phyloP scores from a whole-genome alignment of 2,113 vertebrate species.

The Verasper variegatus region DNA sequence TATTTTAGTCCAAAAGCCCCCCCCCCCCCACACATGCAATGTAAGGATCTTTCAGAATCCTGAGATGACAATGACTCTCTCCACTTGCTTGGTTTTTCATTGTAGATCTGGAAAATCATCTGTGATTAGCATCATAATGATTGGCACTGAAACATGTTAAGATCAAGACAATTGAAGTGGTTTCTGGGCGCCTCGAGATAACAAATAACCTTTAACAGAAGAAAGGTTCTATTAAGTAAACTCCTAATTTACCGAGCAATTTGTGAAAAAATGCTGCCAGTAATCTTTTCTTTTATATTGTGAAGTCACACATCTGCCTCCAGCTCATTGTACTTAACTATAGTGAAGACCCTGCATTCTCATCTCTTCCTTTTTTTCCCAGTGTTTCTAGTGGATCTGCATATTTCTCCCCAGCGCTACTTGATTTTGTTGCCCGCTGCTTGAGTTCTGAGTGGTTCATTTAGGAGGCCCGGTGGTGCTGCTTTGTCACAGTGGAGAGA shows the following conservation, averaged over 20 bases:
- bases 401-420: constrained; percentile 61
- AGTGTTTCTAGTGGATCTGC: constrained; percentile 58
- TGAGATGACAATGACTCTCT: constrained; percentile 54
- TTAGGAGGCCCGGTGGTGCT: constrained; percentile 67
- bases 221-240: constrained; percentile 73
- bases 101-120: constrained; percentile 62
- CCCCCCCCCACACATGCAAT: constrained; percentile 19
- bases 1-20: constrained; percentile 59
- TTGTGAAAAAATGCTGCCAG: constrained; percentile 57
- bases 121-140: constrained; percentile 78
- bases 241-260: constrained; percentile 65
- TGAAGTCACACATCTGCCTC: constrained; percentile 66
- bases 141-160: constrained; percentile 64
- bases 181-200: constrained; percentile 73
- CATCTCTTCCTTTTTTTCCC: constrained; percentile 42
- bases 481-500: constrained; percentile 72
- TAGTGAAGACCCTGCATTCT: constrained; percentile 56
- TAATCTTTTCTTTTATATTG: constrained; percentile 69
- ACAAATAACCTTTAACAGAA: constrained; percentile 79
- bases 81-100: constrained; percentile 28
- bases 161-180: constrained; percentile 73
- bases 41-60: constrained; percentile 37
- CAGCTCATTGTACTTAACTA: constrained; percentile 75
- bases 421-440: constrained; percentile 64
- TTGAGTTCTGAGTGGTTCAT: constrained; percentile 71